phyloP scores from a whole-genome alignment of 2,888 invertebrate species.

The Macrophya alboannulata region DNA sequence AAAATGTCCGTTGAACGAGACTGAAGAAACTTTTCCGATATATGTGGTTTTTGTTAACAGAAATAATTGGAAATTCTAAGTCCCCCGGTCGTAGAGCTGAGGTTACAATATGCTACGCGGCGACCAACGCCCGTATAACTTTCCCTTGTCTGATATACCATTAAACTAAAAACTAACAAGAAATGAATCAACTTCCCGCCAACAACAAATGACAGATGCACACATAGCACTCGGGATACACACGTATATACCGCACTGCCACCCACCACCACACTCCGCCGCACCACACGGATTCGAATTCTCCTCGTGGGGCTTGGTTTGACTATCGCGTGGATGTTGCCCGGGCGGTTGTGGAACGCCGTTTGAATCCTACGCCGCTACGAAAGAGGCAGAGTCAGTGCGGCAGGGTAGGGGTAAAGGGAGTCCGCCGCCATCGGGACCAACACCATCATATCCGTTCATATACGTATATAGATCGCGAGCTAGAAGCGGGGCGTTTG shows the following conservation, averaged over 20 bases:
- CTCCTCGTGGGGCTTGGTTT: not conserved
- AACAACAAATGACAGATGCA: conserved; percentile 59
- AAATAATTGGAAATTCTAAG: conserved; percentile 56
- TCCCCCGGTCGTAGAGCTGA: conserved; percentile 70
- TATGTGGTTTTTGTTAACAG: not conserved
- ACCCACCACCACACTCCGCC: not conserved
- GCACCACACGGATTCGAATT: conserved; percentile 3
- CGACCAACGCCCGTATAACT: conserved; percentile 44
- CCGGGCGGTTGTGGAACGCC: conserved; percentile 64
- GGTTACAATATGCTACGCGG: conserved; percentile 65
- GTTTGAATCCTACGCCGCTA: conserved; percentile 60
- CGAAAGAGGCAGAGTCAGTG: not conserved
- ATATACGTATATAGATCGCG: not conserved
- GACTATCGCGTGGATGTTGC: conserved; percentile 59
- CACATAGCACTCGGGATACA: conserved; percentile 35
- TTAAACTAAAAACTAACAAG: not conserved
- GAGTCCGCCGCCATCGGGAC: not conserved
- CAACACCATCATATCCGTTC: not conserved
- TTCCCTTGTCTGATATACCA: not conserved
- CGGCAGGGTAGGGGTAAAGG: not conserved
- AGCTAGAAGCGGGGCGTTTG: not conserved
- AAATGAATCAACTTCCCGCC: conserved; percentile 65
- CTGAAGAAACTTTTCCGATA: not conserved
- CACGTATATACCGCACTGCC: not conserved
- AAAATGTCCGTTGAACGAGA: not conserved